Conservation (phyloP, 2,888 invertebrate species). For the Synanthedon vespiformis region DNA sequence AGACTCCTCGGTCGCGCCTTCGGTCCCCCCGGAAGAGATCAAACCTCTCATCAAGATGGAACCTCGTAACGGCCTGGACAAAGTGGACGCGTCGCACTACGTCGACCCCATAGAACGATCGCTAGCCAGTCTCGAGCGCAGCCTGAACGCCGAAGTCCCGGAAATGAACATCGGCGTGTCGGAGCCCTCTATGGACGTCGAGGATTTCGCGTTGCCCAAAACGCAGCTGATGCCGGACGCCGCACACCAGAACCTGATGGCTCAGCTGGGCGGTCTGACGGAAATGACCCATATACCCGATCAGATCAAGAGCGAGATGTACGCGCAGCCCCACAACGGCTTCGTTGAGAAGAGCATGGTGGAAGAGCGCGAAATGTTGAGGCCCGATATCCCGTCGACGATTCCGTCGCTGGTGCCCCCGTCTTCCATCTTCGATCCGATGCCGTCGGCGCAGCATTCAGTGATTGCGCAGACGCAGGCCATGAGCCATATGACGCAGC, state of each 20-base stretch:
- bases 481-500: conserved; percentile 38
- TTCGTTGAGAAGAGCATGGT: conserved; percentile 44
- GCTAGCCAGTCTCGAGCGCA: conserved; percentile 77
- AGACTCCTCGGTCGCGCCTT: conserved; percentile 28
- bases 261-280: conserved; percentile 51
- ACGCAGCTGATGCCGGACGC: conserved; percentile 43
- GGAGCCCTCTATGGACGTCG: conserved; percentile 57
- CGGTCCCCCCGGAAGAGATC: conserved; percentile 25
- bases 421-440: conserved; percentile 75
- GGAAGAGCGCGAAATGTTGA: conserved; percentile 40
- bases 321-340: conserved; percentile 52
- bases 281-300: conserved; percentile 51
- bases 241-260: conserved; percentile 54
- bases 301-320: conserved; percentile 49
- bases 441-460: conserved; percentile 55
- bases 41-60: conserved; percentile 39
- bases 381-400: conserved; percentile 37
- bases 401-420: conserved; percentile 45
- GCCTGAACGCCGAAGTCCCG: conserved; percentile 69
- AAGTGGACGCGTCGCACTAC: conserved; percentile 53
- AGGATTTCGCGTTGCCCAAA: conserved; percentile 55
- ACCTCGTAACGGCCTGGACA: conserved; percentile 55
- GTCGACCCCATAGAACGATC: conserved; percentile 80
- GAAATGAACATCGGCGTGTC: conserved; percentile 63
- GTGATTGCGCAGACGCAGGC: conserved; percentile 41